Base-by-base conservation (phyloP, 2,888 invertebrate species). In the Platerodrilus igneus region DNA sequence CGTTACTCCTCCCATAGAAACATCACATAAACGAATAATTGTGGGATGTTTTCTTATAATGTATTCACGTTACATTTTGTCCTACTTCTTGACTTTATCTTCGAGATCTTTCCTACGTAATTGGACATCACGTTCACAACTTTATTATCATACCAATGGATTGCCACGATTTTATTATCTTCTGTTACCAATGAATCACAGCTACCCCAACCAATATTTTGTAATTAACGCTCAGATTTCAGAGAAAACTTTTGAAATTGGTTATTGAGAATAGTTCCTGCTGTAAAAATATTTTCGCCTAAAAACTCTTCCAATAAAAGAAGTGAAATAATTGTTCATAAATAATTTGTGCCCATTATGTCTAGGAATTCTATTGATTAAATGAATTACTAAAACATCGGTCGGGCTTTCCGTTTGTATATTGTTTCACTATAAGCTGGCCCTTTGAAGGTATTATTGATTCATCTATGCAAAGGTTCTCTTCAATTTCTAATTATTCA, bases 391-490 rank as follows among this genome's bases (percentile, higher is more conserved):
- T 10, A 41, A 17, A 21, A 19, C 37, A 37, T 31, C 31, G 21
- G 32, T 41, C 42, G 1, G 41, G 41, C 19, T 45, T 45, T 9
- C 37, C 45, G 27, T 39, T 36, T 18, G 46, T 30, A 31, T 42
- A 38, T 27, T 37, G 33, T 9, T 33, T 44, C 27, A 32, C 32
- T 10, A 45, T 28, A 37, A 44, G 34, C 28, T 43, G 45, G 16
- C 33, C 39, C 11, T 46, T 45, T 38, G 42, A 48, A 29, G 42
- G 42, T 18, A 44, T 33, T 9, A 47, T 47, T 14, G 39, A 44
- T 30, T 33, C 39, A 15, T 40, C 43, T 10, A 38, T 39, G 17
- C 40, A 37, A n/a, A 46, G 13, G 37, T 43, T 43, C 32, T 44
- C 36, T 47, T 44, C 38, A n/a, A 47, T n/a, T 16, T 14, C 23